Evolutionary conservation across 2,113 vertebrate genomes (phyloP).

Genomic region (Mustelus asterias): DNA sequence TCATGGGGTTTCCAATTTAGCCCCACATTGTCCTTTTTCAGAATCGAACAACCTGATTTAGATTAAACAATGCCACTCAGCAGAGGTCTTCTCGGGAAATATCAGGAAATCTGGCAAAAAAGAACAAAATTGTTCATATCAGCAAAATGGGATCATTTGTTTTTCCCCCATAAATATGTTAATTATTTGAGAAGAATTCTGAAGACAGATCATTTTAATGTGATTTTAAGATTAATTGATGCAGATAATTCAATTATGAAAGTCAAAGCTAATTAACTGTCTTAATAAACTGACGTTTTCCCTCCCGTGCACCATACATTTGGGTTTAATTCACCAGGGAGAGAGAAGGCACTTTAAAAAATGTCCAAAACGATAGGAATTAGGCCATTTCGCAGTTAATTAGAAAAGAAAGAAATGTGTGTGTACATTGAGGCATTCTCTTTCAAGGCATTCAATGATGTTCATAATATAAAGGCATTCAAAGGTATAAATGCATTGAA

Average conservation of each 20-base stretch:
- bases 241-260: not conserved
- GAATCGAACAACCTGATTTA: not conserved
- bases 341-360: not conserved
- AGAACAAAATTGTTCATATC: not conserved
- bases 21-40: not conserved
- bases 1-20: no score
- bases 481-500: not conserved
- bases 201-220: not conserved
- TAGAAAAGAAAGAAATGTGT: not conserved
- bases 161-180: not conserved
- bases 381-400: not conserved
- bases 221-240: not conserved
- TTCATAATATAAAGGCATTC: not conserved
- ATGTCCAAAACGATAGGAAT: not conserved
- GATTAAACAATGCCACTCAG: not conserved
- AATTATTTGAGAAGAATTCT: not conserved
- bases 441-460: not conserved
- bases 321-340: not conserved
- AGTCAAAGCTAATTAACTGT: not conserved
- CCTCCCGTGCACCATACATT: not conserved
- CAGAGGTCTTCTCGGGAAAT: not conserved
- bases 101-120: not conserved
- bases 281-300: not conserved
- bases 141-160: not conserved
- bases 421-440: no score